Percentiles rank a stretch among this genome's conserved stretches.
These are phyloP conservation scores for Pachypanchax playfairii DNA, from an alignment of 2,113 vertebrate species.

Conservation along the genomic window DNA sequence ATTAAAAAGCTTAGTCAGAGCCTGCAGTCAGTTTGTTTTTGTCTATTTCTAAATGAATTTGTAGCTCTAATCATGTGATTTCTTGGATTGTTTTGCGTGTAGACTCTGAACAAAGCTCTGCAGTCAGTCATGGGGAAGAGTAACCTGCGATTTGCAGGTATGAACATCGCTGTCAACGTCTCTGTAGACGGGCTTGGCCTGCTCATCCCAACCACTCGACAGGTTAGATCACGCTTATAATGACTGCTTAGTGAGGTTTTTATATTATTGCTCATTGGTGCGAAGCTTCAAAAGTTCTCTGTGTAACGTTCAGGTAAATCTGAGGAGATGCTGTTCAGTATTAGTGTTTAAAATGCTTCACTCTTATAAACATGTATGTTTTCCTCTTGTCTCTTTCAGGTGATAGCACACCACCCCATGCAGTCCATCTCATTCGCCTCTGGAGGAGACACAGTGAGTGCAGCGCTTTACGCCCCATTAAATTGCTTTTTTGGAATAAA, in stretches of 20 bases:
- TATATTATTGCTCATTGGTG: no score
- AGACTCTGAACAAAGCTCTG: slow-evolving; percentile 90
- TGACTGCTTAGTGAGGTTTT: not conserved
- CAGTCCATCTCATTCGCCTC: slow-evolving; percentile 90
- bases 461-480: no score
- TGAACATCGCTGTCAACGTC: slow-evolving; percentile 92
- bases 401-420: slow-evolving; percentile 90
- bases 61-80: not conserved
- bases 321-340: no score
- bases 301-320: no score
- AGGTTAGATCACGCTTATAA: slow-evolving; percentile 76
- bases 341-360: no score
- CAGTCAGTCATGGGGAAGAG: slow-evolving; percentile 92
- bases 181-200: slow-evolving; percentile 91
- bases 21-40: no score
- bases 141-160: slow-evolving; percentile 93
- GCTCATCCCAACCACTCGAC: slow-evolving; percentile 89
- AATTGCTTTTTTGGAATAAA: slow-evolving; percentile 18
- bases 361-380: no score
- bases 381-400: slow-evolving; percentile 62
- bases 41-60: no score
- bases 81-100: not conserved
- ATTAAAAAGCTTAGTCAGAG: no score
- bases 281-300: no score
- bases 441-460: slow-evolving; percentile 86